Base-by-base conservation (phyloP, 2,797 vertebrate genomes). In the Odontamblyopus lacepedii region DNA sequence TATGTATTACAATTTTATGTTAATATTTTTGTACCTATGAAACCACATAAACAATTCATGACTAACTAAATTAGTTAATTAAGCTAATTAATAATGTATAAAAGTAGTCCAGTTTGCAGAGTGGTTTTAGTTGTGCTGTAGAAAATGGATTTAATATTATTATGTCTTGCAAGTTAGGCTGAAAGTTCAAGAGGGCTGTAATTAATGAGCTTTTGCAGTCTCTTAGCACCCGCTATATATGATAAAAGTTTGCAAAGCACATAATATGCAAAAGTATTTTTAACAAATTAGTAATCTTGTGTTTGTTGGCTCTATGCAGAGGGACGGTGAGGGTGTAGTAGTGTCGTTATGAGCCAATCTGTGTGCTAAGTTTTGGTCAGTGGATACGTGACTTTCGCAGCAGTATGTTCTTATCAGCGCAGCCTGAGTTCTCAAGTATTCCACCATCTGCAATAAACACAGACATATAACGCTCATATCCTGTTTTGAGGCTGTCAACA, bases 401-500 rank as follows among this genome's bases (percentile, higher is more conserved):
- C 62, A 74, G 70, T 19, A 77, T 75, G 78, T 80, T 76, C 88
- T 87, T 88, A 89, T 91, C 87, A 73, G 72, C 73, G 69, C 68
- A 55, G 80, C 88, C 87, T 83, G 83, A 85, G 74, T 77, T 83
- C 82, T 87, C 86, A 91, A 91, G 85, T 82, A 82, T 81, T 83
- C 82, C 53, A 67, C 85, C 89, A 90, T 90, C 84, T 92, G 89
- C 68, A 89, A 90, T 85, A 90, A 91, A 91, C 89, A 91, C 65
- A 80, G 82, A 78, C 78, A 83, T 26, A 76, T 88, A 73, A 75
- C 75, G 78, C 85, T 87, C 84, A 87, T 88, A 94, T 95, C 94
- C 94, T 94, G 94, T 94, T 94, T 93, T 93, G 89, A 91, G 93
- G 84, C 91, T 93, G 92, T 93, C 90, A 91, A 88, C 90, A 90